These are phyloP conservation scores for Ia io DNA, from an alignment of 2,113 vertebrate genomes.

Conservation along the genomic window DNA sequence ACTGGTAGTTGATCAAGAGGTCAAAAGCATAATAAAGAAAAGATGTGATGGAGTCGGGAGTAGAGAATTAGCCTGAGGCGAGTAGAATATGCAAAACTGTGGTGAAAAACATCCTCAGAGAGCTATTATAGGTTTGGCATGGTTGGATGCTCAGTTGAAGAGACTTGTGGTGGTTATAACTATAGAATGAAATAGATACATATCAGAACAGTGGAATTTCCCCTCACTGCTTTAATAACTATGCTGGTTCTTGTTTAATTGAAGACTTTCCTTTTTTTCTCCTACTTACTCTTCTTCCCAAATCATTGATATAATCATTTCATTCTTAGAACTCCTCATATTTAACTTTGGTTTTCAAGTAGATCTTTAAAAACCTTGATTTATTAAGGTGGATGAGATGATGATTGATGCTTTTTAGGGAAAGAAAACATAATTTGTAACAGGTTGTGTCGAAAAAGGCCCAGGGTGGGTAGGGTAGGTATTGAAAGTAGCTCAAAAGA, in stretches of 20 bases:
- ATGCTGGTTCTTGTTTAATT: background rate
- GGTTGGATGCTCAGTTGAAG: background rate
- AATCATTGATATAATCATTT: background rate
- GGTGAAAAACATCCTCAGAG: background rate
- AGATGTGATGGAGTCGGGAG: background rate
- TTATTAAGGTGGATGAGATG: background rate
- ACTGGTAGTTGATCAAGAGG: background rate
- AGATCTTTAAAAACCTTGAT: background rate
- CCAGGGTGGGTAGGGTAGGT: background rate
- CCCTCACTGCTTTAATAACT: background rate
- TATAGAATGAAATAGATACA: background rate
- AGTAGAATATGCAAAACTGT: background rate
- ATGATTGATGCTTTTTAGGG: background rate
- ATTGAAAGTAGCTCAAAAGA: background rate
- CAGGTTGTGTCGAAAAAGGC: background rate
- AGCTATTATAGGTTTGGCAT: background rate
- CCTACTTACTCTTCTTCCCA: background rate
- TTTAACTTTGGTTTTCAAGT: background rate
- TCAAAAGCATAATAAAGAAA: background rate
- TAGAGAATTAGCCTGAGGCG: background rate
- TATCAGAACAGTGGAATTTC: background rate
- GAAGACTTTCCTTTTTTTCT: background rate
- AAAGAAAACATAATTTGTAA: background rate
- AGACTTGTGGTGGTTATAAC: background rate
- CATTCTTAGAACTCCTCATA: background rate